Conservation (phyloP, 2,113 vertebrate genomes). For the Dolichallabes microphthalmus region DNA sequence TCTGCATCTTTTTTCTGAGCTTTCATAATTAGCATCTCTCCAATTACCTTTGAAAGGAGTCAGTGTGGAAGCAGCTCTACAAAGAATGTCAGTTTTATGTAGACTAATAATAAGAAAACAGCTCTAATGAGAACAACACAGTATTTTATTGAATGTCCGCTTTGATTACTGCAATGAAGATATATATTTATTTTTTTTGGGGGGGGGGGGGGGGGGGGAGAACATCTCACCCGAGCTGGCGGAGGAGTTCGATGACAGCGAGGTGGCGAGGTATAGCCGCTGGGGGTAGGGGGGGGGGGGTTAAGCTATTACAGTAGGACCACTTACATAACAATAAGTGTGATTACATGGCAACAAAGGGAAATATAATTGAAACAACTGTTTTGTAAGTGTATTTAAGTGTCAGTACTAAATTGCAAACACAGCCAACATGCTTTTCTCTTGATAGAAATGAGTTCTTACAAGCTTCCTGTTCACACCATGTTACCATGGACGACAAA, state of each 20-base stretch:
- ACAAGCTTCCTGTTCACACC: constrained; percentile 15
- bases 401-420: background rate
- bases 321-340: background rate
- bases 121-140: background rate
- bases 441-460: constrained; percentile 27
- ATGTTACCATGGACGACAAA: constrained; percentile 42
- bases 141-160: background rate
- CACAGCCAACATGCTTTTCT: constrained; percentile 4
- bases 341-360: background rate
- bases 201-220: too few relatives aligned
- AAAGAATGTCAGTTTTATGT: background rate
- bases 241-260: too few relatives aligned
- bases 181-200: too few relatives aligned
- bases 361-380: background rate
- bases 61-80: background rate
- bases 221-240: too few relatives aligned
- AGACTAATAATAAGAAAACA: constrained; percentile 4
- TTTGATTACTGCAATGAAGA: background rate
- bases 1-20: background rate
- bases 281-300: too few relatives aligned
- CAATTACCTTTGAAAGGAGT: constrained; percentile 7
- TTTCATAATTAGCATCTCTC: background rate
- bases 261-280: too few relatives aligned
- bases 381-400: background rate
- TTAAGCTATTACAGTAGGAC: background rate